Percentiles rank a stretch among this genome's conserved stretches.
Conservation (phyloP, 2,888 invertebrate species). For the Lasioglossum calceatum region DNA sequence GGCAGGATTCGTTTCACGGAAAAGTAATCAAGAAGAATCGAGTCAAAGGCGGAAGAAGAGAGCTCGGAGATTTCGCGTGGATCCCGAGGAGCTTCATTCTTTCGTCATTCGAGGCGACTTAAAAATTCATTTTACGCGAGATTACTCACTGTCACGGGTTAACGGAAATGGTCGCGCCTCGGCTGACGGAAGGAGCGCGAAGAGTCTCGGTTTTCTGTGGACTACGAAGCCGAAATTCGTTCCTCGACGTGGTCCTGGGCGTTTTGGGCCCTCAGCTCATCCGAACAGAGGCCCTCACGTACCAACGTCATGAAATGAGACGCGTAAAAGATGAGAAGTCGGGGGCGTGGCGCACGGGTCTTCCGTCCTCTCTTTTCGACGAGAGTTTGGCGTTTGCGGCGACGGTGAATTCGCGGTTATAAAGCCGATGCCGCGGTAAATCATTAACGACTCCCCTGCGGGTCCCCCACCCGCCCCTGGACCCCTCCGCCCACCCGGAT, state of each 20-base stretch:
- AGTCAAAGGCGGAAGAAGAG: background rate
- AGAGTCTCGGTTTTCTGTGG: constrained; percentile 32
- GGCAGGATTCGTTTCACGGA: background rate
- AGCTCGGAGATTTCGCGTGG: constrained; percentile 13
- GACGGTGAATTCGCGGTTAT: constrained; percentile 72
- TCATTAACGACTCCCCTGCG: constrained; percentile 68
- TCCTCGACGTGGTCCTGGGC: constrained; percentile 48
- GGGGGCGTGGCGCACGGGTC: constrained; percentile 72
- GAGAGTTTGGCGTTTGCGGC: constrained; percentile 65
- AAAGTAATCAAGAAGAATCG: constrained; percentile 1
- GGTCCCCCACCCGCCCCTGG: background rate
- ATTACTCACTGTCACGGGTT: constrained; percentile 40
- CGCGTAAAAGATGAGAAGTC: constrained; percentile 77
- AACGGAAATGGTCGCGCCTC: constrained; percentile 31
- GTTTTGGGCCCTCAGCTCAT: constrained; percentile 46
- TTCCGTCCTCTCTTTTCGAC: constrained; percentile 24
- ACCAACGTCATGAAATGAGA: constrained; percentile 73
- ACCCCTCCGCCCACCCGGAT: background rate
- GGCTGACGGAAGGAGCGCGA: constrained; percentile 26
- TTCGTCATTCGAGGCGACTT: background rate
- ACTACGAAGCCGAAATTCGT: constrained; percentile 39
- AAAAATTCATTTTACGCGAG: constrained; percentile 40
- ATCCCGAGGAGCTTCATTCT: background rate
- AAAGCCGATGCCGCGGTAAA: constrained; percentile 73
- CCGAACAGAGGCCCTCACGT: constrained; percentile 57